phyloP scores from a whole-genome alignment of 1,140 invertebrate species.

The Arion vulgaris region DNA sequence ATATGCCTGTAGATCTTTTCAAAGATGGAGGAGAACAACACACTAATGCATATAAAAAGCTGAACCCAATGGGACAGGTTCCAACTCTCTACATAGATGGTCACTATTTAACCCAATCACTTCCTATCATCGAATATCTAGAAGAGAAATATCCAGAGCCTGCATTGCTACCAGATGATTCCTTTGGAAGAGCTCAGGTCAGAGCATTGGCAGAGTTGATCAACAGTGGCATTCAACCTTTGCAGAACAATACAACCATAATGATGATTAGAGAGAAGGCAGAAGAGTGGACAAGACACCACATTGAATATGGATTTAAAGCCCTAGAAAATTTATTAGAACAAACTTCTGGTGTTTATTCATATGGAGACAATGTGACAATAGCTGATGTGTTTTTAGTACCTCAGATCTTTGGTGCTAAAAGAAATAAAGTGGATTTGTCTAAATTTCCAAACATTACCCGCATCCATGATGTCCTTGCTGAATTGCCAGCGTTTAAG shows the following conservation, averaged over 20 bases:
- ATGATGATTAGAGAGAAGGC: constrained; percentile 61
- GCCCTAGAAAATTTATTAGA: constrained; percentile 90
- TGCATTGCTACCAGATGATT: constrained; percentile 79
- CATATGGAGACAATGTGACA: constrained; percentile 93
- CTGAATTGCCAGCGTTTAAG: constrained; percentile 88
- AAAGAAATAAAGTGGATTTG: constrained; percentile 82
- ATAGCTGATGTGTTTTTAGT: constrained; percentile 89
- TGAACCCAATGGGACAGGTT: constrained; percentile 95
- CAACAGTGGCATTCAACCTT: constrained; percentile 92
- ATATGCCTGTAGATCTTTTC: constrained; percentile 90
- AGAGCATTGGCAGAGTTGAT: constrained; percentile 87
- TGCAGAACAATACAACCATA: constrained; percentile 90
- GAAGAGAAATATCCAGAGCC: constrained; percentile 90
- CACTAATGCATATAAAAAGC: constrained; percentile 88
- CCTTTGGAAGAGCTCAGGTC: constrained; percentile 68
- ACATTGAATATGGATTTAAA: constrained; percentile 90
- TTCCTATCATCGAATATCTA: constrained; percentile 95
- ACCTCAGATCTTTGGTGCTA: constrained; percentile 39
- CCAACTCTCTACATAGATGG: constrained; percentile 90
- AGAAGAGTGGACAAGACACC: constrained; percentile 87
- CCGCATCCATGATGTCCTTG: constrained; percentile 81
- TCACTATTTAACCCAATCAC: constrained; percentile 88
- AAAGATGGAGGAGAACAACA: constrained; percentile 80
- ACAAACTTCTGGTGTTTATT: constrained; percentile 91
- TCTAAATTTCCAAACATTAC: constrained; percentile 89